Evolutionary conservation across 2,888 invertebrate species (phyloP), one percentile per base, ranked within the genome.

Genomic region (Lepidocyrtinus sp.): DNA sequence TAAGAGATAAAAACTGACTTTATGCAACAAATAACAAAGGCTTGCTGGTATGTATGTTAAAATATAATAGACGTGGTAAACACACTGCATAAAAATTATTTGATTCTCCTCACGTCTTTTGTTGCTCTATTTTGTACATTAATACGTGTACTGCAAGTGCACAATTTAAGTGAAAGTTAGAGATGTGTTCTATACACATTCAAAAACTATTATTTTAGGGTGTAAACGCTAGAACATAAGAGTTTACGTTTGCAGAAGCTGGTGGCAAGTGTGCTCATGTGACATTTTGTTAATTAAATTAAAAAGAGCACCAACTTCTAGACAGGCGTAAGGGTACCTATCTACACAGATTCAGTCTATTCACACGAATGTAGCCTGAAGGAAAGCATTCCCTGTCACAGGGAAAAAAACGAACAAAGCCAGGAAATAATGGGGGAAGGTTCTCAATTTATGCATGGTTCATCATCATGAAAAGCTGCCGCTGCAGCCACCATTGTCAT

Each of bases 281-380:
- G 79, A 79, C 73, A 79, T 74, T 79, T 74, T 69, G 62, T 74
- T 79, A 79, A 79, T 79, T 79, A 74, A 79, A 72, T 73, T 73
- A 79, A 36, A 78, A 36, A 71, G 72, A 73, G 64, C 24, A 71
- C 21, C 25, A 36, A 36, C 36, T 12, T 7, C 36, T 36, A 36
- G 36, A 36, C 36, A 36, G 36, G 36, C 36, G 12, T 36, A 12
- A 36, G 12, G 36, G 5, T 36, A 36, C 36, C 5, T 36, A 12
- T 36, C 36, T 36, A 36, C 36, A 36, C 12, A 36, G 12, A n/a
- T n/a, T n/a, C n/a, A n/a, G n/a, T n/a, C 5, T 36, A 7, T 36
- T 36, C 12, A 36, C 12, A 12, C 36, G 36, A 36, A 36, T 36
- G 36, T 36, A 36, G 36, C 36, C 36, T 12, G 36, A 36, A 36